phyloP scores from a whole-genome alignment of 2,888 invertebrate species.

The Eilema griseolum region DNA sequence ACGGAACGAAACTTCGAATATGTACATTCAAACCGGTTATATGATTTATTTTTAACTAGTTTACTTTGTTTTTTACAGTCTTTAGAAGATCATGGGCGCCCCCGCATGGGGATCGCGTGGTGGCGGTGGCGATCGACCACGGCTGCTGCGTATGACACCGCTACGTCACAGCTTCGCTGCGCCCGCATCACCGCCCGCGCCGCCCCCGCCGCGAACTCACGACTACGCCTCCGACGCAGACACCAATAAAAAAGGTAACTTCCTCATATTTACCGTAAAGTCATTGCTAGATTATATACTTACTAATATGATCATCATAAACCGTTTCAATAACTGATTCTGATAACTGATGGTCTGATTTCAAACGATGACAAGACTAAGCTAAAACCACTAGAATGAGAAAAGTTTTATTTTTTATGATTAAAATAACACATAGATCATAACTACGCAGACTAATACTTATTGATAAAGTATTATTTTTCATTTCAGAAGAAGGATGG shows the following conservation, averaged over 20 bases:
- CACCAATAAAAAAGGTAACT: constrained; percentile 86
- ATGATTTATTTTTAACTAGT: constrained; percentile 9
- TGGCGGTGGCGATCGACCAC: constrained; percentile 83
- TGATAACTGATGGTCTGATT: constrained; percentile 26
- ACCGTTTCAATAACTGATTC: constrained; percentile 27
- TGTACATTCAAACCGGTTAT: neutral
- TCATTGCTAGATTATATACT: neutral
- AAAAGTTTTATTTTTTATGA: neutral
- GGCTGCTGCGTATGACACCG: constrained; percentile 87
- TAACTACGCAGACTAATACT: neutral
- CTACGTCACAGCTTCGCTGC: constrained; percentile 87
- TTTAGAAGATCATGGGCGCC: constrained; percentile 73
- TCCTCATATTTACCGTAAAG: constrained; percentile 33
- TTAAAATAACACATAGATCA: neutral
- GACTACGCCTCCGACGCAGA: constrained; percentile 88
- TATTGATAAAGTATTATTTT: constrained; percentile 10
- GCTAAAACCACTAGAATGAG: neutral
- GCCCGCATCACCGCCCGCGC: constrained; percentile 80
- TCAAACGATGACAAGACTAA: constrained; percentile 21
- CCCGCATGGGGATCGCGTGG: constrained; percentile 83
- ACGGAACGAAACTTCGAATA: neutral
- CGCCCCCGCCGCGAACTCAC: constrained; percentile 72
- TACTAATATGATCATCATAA: constrained; percentile 14
- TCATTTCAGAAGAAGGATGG: constrained; percentile 90
- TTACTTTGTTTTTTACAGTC: constrained; percentile 45